Percentiles rank a stretch among this genome's conserved stretches.
Conservation (phyloP, 2,797 vertebrate genomes). For the Balearica regulorum region DNA sequence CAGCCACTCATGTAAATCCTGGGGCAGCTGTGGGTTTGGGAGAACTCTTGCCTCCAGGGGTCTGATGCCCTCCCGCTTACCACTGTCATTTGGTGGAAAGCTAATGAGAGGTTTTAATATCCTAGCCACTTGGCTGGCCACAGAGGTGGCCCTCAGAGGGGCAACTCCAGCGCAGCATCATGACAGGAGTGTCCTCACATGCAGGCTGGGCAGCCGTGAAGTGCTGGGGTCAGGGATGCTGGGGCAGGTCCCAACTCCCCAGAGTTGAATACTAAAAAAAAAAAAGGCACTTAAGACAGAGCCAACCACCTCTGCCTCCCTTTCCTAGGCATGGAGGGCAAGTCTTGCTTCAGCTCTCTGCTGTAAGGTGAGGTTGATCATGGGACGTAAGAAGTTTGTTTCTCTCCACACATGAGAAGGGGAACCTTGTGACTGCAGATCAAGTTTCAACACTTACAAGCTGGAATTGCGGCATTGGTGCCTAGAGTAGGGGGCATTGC, state of each 20-base stretch:
- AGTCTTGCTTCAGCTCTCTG: background rate
- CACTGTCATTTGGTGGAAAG: background rate
- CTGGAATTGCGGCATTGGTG: rapidly evolving
- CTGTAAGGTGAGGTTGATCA: background rate
- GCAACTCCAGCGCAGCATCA: background rate
- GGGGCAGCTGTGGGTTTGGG: background rate
- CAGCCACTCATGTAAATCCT: background rate
- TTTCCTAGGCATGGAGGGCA: background rate
- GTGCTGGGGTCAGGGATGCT: background rate
- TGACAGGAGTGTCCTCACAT: too few species aligned
- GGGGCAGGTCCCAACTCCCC: background rate
- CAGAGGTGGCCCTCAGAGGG: background rate
- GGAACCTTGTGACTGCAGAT: background rate
- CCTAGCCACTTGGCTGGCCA: background rate
- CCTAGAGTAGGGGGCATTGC: rapidly evolving
- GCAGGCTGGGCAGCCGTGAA: rapidly evolving
- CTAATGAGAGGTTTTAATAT: background rate
- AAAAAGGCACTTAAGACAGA: background rate
- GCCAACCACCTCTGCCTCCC: rapidly evolving
- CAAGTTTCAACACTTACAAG: background rate
- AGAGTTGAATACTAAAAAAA: background rate
- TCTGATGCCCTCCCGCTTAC: background rate
- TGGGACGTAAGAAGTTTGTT: rapidly evolving
- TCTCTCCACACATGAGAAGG: rapidly evolving
- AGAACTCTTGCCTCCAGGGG: background rate